These are phyloP conservation scores for Embiotoca jacksoni DNA, from an alignment of 2,113 vertebrate species.

Conservation along the genomic window DNA sequence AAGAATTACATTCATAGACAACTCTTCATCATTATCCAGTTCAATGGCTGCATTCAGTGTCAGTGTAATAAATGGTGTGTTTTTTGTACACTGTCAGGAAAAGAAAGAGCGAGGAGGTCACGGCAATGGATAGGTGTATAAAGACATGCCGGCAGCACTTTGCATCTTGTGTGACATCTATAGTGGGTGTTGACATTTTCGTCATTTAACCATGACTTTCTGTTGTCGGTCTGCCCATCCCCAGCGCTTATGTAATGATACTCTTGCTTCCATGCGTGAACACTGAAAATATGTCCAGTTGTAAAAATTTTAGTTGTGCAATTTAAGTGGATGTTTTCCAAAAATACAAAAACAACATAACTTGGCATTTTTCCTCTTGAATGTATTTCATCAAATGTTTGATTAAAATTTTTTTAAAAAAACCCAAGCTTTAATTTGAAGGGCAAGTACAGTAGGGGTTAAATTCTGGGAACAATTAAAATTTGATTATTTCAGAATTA, in stretches of 20 bases:
- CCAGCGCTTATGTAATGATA: too few species aligned
- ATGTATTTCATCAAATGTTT: too few species aligned
- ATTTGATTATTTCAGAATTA: constrained; percentile 18
- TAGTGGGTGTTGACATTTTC: background rate
- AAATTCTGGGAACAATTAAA: background rate
- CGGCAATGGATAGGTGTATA: background rate
- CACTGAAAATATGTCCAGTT: too few species aligned
- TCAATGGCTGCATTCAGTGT: background rate
- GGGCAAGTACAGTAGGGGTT: background rate
- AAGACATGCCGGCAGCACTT: background rate
- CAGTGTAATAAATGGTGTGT: background rate
- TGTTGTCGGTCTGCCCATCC: background rate
- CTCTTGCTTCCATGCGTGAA: background rate
- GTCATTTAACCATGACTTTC: background rate
- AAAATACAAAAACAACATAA: too few species aligned
- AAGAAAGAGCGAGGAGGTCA: background rate
- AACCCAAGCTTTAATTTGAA: background rate
- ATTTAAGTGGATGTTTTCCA: background rate
- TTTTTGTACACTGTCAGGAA: background rate
- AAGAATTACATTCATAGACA: background rate
- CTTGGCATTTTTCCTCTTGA: too few species aligned
- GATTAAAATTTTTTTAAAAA: too few species aligned
- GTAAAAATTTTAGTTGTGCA: background rate
- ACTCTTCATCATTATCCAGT: background rate
- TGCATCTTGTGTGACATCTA: background rate